These are phyloP conservation scores for Lutraria lutraria DNA, from an alignment of 2,888 invertebrate species.

Conservation along the genomic window DNA sequence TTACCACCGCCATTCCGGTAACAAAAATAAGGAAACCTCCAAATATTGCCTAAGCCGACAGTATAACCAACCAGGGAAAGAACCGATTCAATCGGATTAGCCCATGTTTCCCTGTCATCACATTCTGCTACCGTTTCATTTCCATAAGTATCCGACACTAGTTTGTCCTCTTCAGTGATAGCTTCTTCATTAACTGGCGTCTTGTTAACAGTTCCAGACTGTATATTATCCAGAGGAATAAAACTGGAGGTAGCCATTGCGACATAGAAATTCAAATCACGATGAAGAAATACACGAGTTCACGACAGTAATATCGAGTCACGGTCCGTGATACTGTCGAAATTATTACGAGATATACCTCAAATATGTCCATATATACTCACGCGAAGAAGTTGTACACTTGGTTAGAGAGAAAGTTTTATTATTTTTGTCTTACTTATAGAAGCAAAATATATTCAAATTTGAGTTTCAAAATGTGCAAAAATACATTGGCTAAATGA, in stretches of 20 bases:
- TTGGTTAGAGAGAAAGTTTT: too few species aligned
- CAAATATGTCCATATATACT: too few species aligned
- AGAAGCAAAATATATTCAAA: too few species aligned
- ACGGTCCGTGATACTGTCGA: too few species aligned
- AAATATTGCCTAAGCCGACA: background rate
- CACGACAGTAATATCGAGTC: too few species aligned
- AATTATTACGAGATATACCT: too few species aligned
- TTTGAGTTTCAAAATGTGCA: too few species aligned
- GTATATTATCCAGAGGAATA: background rate
- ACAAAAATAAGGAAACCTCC: conserved; percentile 1
- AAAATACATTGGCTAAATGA: too few species aligned
- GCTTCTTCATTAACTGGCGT: background rate
- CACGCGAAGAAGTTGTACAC: too few species aligned
- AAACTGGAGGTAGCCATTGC: background rate
- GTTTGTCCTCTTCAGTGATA: background rate
- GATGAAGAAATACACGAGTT: too few species aligned
- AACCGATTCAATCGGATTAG: background rate
- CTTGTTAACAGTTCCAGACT: background rate
- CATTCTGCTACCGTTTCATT: background rate
- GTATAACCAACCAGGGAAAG: background rate
- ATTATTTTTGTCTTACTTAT: too few species aligned
- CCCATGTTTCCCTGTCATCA: background rate
- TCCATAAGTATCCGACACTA: background rate
- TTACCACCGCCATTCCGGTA: background rate
- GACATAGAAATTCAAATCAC: too few species aligned